These are phyloP conservation scores for Apis mellifera DNA, from an alignment of 1,140 invertebrate species.

Conservation along the genomic window DNA sequence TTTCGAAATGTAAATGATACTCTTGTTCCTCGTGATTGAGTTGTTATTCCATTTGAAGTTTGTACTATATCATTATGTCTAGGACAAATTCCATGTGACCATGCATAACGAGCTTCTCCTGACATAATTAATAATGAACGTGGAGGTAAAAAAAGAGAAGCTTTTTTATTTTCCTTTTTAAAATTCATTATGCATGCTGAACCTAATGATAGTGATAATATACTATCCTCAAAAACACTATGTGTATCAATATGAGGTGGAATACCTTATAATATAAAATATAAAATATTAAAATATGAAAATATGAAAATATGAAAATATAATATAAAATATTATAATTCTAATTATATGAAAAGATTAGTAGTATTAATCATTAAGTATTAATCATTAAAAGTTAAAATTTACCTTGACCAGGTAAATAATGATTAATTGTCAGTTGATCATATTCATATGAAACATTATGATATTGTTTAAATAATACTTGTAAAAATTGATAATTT, in stretches of 20 bases:
- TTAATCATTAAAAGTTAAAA: conserved; percentile 3
- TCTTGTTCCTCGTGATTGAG: conserved; percentile 84
- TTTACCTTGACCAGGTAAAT: conserved; percentile 94
- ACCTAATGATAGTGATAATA: conserved; percentile 93
- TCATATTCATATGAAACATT: conserved; percentile 85
- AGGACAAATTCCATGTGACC: conserved; percentile 93
- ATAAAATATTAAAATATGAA: not conserved
- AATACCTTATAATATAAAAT: conserved; percentile 86
- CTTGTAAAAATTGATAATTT: conserved; percentile 86
- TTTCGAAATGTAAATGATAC: conserved; percentile 96
- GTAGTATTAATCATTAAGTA: not conserved
- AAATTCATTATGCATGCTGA: conserved; percentile 96
- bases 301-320: not conserved
- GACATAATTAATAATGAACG: conserved; percentile 93
- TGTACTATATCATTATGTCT: conserved; percentile 90
- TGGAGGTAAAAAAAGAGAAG: conserved; percentile 86
- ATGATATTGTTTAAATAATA: conserved; percentile 82
- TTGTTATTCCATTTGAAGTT: conserved; percentile 79
- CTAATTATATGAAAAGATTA: conserved; percentile 1
- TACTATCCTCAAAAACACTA: conserved; percentile 94
- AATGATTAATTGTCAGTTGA: conserved; percentile 96
- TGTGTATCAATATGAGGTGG: conserved; percentile 98
- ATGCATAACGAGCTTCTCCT: conserved; percentile 90
- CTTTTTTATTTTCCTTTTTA: conserved; percentile 83
- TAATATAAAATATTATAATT: not conserved